Evolutionary conservation across 1,140 invertebrate species (phyloP).

Genomic region (Pseudomyrmex pallidus): DNA sequence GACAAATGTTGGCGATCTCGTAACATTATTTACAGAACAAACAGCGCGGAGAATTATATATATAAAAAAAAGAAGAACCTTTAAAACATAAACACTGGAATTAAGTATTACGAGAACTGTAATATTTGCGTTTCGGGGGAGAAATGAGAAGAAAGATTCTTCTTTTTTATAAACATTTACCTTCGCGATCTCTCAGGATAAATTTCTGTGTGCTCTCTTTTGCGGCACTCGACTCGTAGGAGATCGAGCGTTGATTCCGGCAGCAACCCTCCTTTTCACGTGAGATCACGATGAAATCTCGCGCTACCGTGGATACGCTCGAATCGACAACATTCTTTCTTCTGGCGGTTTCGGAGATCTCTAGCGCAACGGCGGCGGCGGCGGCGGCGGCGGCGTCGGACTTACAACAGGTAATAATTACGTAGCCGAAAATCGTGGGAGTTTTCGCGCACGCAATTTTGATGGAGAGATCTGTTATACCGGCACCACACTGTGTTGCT

Average conservation of each 20-base stretch:
- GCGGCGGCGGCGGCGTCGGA: slow-evolving; percentile 3
- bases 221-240: not conserved
- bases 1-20: slow-evolving; percentile 27
- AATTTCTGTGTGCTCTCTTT: not conserved
- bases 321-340: slow-evolving; percentile 26
- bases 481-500: slow-evolving; percentile 14
- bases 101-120: no score
- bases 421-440: slow-evolving; percentile 52
- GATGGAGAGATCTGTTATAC: slow-evolving; percentile 52
- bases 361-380: slow-evolving; percentile 5
- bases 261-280: slow-evolving; percentile 18
- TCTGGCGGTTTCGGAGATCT: slow-evolving; percentile 8
- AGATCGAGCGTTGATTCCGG: not conserved
- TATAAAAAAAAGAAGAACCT: no score
- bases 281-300: slow-evolving; percentile 12
- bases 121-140: no score
- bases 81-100: no score
- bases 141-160: no score
- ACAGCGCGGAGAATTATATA: not conserved
- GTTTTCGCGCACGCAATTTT: slow-evolving; percentile 63
- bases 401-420: slow-evolving; percentile 58
- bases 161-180: not conserved
- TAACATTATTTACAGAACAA: slow-evolving; percentile 20
- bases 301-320: slow-evolving; percentile 42
- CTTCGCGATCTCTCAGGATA: not conserved